Evolutionary conservation across 2,888 invertebrate genomes (phyloP).

Genomic region (Brachycybe producta): DNA sequence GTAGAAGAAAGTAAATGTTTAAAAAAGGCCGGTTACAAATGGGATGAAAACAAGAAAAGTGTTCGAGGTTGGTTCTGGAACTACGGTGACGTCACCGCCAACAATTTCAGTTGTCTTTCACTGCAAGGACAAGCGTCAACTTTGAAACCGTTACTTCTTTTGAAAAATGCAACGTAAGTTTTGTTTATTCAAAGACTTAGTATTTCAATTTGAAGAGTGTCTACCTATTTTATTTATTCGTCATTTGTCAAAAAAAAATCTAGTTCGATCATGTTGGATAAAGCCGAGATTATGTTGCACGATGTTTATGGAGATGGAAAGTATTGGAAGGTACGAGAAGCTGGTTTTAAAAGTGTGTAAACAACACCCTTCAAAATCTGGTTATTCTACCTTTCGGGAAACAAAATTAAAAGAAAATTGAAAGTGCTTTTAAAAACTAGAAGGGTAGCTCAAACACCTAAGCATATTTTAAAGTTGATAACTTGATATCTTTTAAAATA

Average conservation of each 20-base stretch:
- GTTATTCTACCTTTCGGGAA: too few relatives aligned
- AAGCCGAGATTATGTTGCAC: constrained; percentile 77
- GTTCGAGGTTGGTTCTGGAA: constrained; percentile 52
- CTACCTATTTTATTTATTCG: constrained; percentile 4
- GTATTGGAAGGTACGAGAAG: constrained; percentile 64
- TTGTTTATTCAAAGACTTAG: too few relatives aligned
- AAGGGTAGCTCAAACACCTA: too few relatives aligned
- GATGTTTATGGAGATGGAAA: constrained; percentile 65
- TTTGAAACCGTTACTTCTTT: constrained; percentile 41
- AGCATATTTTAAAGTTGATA: too few relatives aligned
- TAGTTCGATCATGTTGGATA: constrained; percentile 53
- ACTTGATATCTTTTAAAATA: too few relatives aligned
- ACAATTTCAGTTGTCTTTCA: constrained; percentile 57
- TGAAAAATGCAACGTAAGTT: constrained; percentile 37
- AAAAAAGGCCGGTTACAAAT: constrained; percentile 28
- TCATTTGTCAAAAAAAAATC: constrained; percentile 23
- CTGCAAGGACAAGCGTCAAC: constrained; percentile 52
- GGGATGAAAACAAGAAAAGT: constrained; percentile 29
- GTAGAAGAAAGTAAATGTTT: constrained; percentile 50
- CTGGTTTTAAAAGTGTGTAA: neutral
- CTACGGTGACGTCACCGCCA: constrained; percentile 51
- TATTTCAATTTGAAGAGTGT: too few relatives aligned
- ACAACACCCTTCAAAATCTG: too few relatives aligned
- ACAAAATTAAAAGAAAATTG: neutral
- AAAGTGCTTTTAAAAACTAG: too few relatives aligned